A percentile compares a stretch with the other conserved stretches of the same genome.
phyloP scores from a whole-genome alignment of 1,140 invertebrate species.

The Brachionus plicatilis region DNA sequence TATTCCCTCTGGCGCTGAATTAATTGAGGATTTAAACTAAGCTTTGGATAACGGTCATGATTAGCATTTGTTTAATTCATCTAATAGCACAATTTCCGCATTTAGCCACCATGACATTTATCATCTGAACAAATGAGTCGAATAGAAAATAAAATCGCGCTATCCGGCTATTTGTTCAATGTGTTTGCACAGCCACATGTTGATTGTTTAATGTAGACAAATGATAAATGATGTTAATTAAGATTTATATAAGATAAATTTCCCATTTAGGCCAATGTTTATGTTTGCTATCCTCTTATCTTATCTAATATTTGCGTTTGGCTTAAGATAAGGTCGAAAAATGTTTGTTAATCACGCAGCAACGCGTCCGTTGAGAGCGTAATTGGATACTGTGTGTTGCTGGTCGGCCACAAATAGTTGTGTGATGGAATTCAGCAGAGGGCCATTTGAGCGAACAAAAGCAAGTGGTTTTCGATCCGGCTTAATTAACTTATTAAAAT shows the following conservation, averaged over 20 bases:
- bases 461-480: not conserved
- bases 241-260: constrained; percentile 22
- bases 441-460: not conserved
- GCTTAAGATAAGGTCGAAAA: not conserved
- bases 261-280: not conserved
- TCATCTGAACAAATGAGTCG: not conserved
- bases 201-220: constrained; percentile 4
- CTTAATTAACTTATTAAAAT: constrained; percentile 19
- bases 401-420: not conserved
- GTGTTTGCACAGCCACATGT: not conserved
- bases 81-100: not conserved
- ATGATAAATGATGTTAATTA: constrained; percentile 33
- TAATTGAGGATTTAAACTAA: not conserved
- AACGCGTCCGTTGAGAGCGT: not conserved
- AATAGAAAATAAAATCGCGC: not conserved
- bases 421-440: not conserved
- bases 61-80: not conserved
- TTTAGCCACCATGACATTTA: not conserved
- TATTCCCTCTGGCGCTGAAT: too few species aligned
- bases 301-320: constrained; percentile 16
- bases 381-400: not conserved
- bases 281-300: not conserved
- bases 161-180: constrained; percentile 19
- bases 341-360: not conserved
- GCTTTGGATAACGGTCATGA: not conserved